A percentile compares a stretch with the other conserved stretches of the same genome.
phyloP scores from a whole-genome alignment of 2,888 invertebrate genomes.

The Blastobasis lacticolella region DNA sequence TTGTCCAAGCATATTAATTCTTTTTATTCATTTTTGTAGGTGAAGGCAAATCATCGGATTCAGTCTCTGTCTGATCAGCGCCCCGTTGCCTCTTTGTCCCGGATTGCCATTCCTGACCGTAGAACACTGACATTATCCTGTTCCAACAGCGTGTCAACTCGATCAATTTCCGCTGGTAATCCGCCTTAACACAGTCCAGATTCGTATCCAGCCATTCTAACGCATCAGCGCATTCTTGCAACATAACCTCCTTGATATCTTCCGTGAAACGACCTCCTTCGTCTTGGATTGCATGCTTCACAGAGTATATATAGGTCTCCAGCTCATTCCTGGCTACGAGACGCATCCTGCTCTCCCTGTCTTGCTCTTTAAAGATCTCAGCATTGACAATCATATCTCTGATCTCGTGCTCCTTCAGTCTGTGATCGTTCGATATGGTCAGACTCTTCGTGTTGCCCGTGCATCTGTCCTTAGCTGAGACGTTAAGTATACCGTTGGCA shows the following conservation, averaged over 20 bases:
- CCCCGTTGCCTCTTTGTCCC: conserved; percentile 32
- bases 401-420: conserved; percentile 38
- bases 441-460: conserved; percentile 38
- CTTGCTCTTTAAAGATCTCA: conserved; percentile 34
- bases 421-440: conserved; percentile 34
- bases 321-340: conserved; percentile 48
- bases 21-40: too few relatives aligned
- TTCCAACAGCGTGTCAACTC: conserved; percentile 44
- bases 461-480: conserved; percentile 39
- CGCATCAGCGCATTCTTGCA: conserved; percentile 32
- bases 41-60: too few relatives aligned
- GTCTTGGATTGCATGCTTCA: conserved; percentile 34
- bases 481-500: conserved; percentile 42
- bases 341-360: conserved; percentile 36
- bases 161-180: conserved; percentile 41
- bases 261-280: conserved; percentile 26
- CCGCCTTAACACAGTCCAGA: conserved; percentile 36
- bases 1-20: too few relatives aligned
- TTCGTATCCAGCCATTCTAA: conserved; percentile 45
- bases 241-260: conserved; percentile 31
- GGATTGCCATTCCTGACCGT: conserved; percentile 22
- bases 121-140: conserved; percentile 29
- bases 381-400: conserved; percentile 45
- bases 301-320: conserved; percentile 44
- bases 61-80: background rate